Conservation (phyloP, 1,140 invertebrate genomes). For the Brachionus sp. region DNA sequence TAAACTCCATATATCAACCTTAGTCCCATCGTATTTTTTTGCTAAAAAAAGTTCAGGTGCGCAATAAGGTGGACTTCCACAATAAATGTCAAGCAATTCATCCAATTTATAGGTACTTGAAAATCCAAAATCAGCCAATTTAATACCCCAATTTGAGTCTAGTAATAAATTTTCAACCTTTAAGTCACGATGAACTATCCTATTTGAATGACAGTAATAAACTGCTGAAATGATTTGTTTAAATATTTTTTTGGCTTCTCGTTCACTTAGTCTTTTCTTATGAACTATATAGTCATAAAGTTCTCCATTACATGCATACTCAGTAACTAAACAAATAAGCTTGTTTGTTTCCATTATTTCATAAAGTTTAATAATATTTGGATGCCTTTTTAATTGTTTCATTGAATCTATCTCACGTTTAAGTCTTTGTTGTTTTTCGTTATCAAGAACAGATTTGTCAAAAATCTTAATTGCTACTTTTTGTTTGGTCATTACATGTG, state of each 20-base stretch:
- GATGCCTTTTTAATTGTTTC: slow-evolving; percentile 36
- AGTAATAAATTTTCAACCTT: slow-evolving; percentile 89
- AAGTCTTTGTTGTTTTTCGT: slow-evolving; percentile 32
- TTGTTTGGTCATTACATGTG: slow-evolving; percentile 89
- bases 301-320: slow-evolving; percentile 67
- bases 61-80: slow-evolving; percentile 98
- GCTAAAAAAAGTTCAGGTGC: slow-evolving; percentile 98
- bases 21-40: slow-evolving; percentile 72
- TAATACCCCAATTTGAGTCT: slow-evolving; percentile 94
- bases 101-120: slow-evolving; percentile 99
- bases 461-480: slow-evolving; percentile 98
- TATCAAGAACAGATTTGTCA: slow-evolving; percentile 72
- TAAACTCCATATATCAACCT: slow-evolving; percentile 74
- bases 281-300: slow-evolving; percentile 69
- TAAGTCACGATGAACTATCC: slow-evolving; percentile 75
- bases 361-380: slow-evolving; percentile 24
- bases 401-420: slow-evolving; percentile 37
- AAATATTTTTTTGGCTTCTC: slow-evolving; percentile 66
- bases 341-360: slow-evolving; percentile 45
- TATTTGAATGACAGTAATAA: slow-evolving; percentile 98
- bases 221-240: slow-evolving; percentile 99
- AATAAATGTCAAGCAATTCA: slow-evolving; percentile 94
- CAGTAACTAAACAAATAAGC: slow-evolving; percentile 40
- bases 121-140: slow-evolving; percentile 98
- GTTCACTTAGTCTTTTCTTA: slow-evolving; percentile 62